These are phyloP conservation scores for Speoplatyrhinus poulsoni DNA, from an alignment of 2,113 vertebrate species.

Conservation along the genomic window DNA sequence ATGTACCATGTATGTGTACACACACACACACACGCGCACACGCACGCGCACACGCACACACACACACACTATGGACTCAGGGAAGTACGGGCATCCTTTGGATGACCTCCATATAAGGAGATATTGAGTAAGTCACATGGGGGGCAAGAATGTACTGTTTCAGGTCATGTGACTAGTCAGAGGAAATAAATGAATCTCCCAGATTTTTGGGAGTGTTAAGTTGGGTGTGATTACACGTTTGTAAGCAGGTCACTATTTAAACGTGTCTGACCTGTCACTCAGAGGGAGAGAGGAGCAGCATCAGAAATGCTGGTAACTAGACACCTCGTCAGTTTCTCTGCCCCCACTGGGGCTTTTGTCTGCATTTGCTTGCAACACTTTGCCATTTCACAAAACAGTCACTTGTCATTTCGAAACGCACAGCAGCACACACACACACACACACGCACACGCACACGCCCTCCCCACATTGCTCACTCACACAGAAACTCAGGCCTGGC, in stretches of 20 bases:
- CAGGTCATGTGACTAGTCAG: constrained; percentile 63
- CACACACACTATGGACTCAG: constrained; percentile 39
- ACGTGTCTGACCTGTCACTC: neutral
- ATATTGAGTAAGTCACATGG: constrained; percentile 69
- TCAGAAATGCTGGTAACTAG: neutral
- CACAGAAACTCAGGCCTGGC: constrained; percentile 59
- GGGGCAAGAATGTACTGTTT: constrained; percentile 57
- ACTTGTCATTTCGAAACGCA: constrained; percentile 30
- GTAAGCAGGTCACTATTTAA: constrained; percentile 7
- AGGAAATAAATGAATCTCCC: constrained; percentile 66
- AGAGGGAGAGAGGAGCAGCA: neutral
- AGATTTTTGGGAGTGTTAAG: constrained; percentile 47
- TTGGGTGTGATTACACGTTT: constrained; percentile 1
- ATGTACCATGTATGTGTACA: too few relatives aligned
- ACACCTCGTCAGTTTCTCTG: neutral
- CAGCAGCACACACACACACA: constrained; percentile 29
- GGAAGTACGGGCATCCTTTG: constrained; percentile 62
- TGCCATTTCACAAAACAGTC: neutral
- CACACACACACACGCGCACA: constrained; percentile 11
- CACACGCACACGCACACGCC: constrained; percentile 31
- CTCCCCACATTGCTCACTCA: constrained; percentile 53
- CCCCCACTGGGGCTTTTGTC: constrained; percentile 1
- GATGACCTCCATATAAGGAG: constrained; percentile 75
- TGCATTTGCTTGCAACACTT: constrained; percentile 16
- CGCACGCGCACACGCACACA: constrained; percentile 7